Evolutionary conservation across 2,888 invertebrate genomes (phyloP).

Genomic region (Eilema sororculum): DNA sequence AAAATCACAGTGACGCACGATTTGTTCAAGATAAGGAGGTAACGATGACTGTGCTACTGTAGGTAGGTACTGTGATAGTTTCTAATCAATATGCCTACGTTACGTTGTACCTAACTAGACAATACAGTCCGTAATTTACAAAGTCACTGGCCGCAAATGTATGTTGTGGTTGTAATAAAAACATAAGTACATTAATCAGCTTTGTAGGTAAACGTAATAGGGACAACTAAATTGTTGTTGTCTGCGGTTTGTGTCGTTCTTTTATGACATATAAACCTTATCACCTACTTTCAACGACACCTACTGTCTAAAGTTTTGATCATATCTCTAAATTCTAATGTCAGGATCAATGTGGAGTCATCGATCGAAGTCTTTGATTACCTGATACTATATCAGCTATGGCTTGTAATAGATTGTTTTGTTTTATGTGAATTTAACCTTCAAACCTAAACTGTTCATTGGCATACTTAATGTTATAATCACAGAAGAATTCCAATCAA

Average conservation of each 20-base stretch:
- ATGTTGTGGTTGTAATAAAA: slow-evolving; percentile 23
- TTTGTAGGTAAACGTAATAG: slow-evolving; percentile 35
- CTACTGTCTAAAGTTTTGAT: not conserved
- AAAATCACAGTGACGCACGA: too few relatives aligned
- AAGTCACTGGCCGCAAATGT: slow-evolving; percentile 16
- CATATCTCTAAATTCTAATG: not conserved
- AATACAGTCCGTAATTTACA: not conserved
- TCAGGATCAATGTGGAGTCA: not conserved
- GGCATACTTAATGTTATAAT: not conserved
- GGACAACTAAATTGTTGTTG: slow-evolving; percentile 31
- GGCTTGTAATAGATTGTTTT: not conserved
- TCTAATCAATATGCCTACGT: slow-evolving; percentile 7
- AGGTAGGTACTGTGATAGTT: not conserved
- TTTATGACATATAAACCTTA: slow-evolving; percentile 26
- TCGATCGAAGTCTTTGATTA: not conserved
- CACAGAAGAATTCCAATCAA: not conserved
- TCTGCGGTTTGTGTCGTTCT: slow-evolving; percentile 28
- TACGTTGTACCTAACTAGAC: not conserved
- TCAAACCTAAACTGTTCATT: not conserved
- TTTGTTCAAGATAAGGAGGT: not conserved
- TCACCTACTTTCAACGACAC: slow-evolving; percentile 10
- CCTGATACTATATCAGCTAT: too few relatives aligned
- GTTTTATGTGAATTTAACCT: not conserved
- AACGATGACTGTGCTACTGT: slow-evolving; percentile 1
- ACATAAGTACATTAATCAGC: slow-evolving; percentile 23